These are phyloP conservation scores for Eurytoma adleriae DNA, from an alignment of 2,888 invertebrate species.

Conservation along the genomic window DNA sequence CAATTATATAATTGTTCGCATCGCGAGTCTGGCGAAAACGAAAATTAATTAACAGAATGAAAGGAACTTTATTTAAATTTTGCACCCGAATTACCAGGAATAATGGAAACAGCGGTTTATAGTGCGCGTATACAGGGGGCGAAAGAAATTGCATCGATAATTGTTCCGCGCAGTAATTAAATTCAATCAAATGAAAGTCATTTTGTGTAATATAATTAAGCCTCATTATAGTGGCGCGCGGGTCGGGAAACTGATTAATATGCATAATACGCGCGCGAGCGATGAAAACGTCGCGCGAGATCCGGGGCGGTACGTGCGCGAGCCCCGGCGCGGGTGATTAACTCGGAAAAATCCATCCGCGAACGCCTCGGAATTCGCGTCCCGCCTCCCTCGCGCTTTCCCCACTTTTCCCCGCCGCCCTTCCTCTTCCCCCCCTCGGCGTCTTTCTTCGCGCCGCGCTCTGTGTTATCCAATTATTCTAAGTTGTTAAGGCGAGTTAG, in stretches of 20 bases:
- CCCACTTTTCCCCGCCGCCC: background rate
- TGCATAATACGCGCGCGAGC: conserved; percentile 43
- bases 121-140: too few species aligned
- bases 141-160: too few species aligned
- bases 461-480: conserved; percentile 75
- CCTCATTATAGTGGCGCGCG: conserved; percentile 1
- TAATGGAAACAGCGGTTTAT: too few species aligned
- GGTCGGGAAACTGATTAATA: conserved; percentile 45
- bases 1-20: background rate
- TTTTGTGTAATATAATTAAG: background rate
- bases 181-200: background rate
- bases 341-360: conserved; percentile 52
- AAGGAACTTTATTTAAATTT: background rate
- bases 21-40: too few species aligned
- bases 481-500: conserved; percentile 76
- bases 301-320: conserved; percentile 2
- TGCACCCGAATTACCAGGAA: too few species aligned
- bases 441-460: conserved; percentile 51
- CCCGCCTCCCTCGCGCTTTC: conserved; percentile 9
- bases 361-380: conserved; percentile 18
- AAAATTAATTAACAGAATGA: background rate
- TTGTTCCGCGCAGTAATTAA: too few species aligned
- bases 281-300: conserved; percentile 28
- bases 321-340: conserved; percentile 54
- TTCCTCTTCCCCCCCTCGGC: conserved; percentile 13